Evolutionary conservation across 2,797 vertebrate species (phyloP).

Genomic region (Crenuchus spilurus): DNA sequence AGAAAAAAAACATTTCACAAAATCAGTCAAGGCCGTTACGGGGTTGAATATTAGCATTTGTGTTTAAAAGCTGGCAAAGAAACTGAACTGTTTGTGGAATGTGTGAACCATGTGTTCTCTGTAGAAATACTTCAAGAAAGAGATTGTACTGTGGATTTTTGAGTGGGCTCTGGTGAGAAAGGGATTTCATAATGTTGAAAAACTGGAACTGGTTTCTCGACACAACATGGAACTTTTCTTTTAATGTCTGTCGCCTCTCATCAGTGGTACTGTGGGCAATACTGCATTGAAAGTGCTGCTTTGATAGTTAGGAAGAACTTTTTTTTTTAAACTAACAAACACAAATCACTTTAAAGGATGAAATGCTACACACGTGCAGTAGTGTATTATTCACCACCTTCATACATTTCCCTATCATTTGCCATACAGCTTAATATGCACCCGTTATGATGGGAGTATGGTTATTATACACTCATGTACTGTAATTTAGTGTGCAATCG

Average conservation of each 20-base stretch:
- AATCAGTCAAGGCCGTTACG: not conserved
- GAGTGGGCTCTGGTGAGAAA: constrained; percentile 23
- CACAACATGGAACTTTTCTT: not conserved
- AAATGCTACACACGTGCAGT: constrained; percentile 47
- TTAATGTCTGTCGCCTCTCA: constrained; percentile 10
- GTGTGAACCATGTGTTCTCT: constrained; percentile 25
- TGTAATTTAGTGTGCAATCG: constrained; percentile 82
- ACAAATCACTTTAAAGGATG: constrained; percentile 53
- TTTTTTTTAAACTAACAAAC: constrained; percentile 44
- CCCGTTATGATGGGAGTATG: constrained; percentile 50
- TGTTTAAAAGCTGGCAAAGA: not conserved
- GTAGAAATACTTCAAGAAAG: constrained; percentile 12
- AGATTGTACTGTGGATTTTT: constrained; percentile 32
- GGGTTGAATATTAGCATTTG: not conserved
- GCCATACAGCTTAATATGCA: constrained; percentile 58
- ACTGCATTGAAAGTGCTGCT: constrained; percentile 72
- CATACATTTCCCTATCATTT: constrained; percentile 30
- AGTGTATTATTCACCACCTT: constrained; percentile 47
- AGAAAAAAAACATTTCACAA: not conserved
- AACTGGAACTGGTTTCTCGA: constrained; percentile 29
- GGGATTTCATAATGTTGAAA: constrained; percentile 31
- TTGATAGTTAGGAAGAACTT: constrained; percentile 55
- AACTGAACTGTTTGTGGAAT: constrained; percentile 17
- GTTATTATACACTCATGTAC: constrained; percentile 67
- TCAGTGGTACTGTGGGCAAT: constrained; percentile 78